Percentiles rank a stretch among this genome's conserved stretches.
Evolutionary conservation across 2,113 vertebrate species (phyloP).

Genomic region (Xerus inauris): DNA sequence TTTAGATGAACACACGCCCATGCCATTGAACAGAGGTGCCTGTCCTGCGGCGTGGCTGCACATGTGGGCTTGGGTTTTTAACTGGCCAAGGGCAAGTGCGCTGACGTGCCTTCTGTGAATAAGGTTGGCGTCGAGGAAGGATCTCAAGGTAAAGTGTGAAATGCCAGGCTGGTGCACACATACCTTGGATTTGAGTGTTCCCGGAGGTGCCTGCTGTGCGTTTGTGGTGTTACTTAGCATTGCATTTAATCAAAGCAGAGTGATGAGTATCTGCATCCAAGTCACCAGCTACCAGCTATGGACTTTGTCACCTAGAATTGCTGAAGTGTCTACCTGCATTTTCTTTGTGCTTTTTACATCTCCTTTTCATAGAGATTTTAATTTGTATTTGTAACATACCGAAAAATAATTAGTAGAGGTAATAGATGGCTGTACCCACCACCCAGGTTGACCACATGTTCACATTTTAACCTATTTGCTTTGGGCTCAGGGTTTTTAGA

Average conservation of each 20-base stretch:
- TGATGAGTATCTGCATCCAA: no score
- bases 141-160: neutral
- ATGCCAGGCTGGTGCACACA: neutral
- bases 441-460: neutral
- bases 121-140: neutral
- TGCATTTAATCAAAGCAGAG: neutral
- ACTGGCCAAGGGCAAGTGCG: neutral
- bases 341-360: neutral
- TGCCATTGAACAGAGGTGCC: neutral
- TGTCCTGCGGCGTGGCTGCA: neutral
- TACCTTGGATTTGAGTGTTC: neutral
- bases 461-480: neutral
- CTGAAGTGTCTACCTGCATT: neutral
- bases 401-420: neutral
- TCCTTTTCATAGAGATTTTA: neutral
- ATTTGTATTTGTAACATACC: neutral
- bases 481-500: neutral
- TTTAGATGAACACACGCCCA: neutral
- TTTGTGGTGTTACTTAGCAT: conserved; percentile 48
- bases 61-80: neutral
- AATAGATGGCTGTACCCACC: neutral
- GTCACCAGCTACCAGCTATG: no score
- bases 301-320: conserved; percentile 6
- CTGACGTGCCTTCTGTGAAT: neutral
- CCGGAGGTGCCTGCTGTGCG: neutral